These are phyloP conservation scores for Archocentrus centrarchus DNA, from an alignment of 2,113 vertebrate species.

Conservation along the genomic window DNA sequence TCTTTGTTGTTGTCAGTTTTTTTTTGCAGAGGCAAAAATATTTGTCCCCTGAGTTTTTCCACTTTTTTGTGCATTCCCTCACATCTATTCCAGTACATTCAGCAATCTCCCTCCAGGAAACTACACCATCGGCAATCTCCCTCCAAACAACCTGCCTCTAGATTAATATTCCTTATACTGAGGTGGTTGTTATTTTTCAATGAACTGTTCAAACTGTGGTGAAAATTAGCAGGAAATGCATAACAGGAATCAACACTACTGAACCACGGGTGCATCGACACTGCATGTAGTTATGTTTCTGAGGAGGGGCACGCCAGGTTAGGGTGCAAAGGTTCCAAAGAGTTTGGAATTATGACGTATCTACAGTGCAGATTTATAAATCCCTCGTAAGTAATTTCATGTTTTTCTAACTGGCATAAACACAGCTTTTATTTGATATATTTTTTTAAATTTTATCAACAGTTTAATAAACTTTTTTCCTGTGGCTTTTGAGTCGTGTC, in stretches of 20 bases:
- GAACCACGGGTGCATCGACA: not conserved
- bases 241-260: not conserved
- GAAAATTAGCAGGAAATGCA: not conserved
- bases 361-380: rapidly evolving
- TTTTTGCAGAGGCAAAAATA: too few species aligned
- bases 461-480: not conserved
- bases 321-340: not conserved
- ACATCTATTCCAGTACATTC: not conserved
- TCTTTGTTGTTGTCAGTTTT: too few species aligned
- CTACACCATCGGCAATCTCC: too few species aligned
- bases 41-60: not conserved
- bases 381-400: not conserved
- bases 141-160: not conserved
- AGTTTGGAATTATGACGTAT: not conserved
- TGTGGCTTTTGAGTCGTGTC: not conserved
- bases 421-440: not conserved
- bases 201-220: too few species aligned
- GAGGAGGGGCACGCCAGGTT: not conserved
- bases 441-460: not conserved
- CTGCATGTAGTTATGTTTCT: not conserved
- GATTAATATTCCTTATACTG: too few species aligned
- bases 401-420: not conserved
- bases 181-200: too few species aligned
- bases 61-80: not conserved
- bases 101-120: not conserved